Conservation (phyloP, 2,888 invertebrate genomes). For the Cyclophora punctaria region DNA sequence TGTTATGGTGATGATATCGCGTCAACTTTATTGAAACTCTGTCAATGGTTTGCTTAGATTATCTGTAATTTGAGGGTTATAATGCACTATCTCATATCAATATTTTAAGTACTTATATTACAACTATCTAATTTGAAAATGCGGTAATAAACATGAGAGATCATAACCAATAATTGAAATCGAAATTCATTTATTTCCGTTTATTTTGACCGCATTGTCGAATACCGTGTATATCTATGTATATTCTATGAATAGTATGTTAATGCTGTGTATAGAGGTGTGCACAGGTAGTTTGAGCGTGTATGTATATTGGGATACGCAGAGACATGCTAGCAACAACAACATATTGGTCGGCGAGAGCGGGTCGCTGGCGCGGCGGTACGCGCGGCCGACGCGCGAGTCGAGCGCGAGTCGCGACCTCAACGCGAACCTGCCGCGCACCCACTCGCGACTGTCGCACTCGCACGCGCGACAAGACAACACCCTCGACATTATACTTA, state of each 20-base stretch:
- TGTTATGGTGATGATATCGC: too few relatives aligned
- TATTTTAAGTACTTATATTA: too few relatives aligned
- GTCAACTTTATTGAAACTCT: too few relatives aligned
- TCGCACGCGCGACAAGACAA: conserved; percentile 60
- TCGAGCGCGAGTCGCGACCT: conserved; percentile 29
- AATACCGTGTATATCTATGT: conserved; percentile 1
- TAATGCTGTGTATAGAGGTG: conserved; percentile 27
- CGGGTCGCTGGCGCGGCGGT: conserved; percentile 67
- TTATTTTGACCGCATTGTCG: background rate
- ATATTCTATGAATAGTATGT: conserved; percentile 11
- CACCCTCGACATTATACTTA: conserved; percentile 74
- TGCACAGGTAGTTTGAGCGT: conserved; percentile 63
- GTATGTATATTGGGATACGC: conserved; percentile 65
- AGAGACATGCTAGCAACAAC: conserved; percentile 77
- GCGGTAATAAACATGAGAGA: too few relatives aligned
- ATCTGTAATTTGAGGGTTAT: too few relatives aligned
- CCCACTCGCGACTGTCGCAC: conserved; percentile 54
- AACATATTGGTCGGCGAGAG: conserved; percentile 71
- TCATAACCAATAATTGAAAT: too few relatives aligned
- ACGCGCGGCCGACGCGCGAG: conserved; percentile 54
- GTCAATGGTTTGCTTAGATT: too few relatives aligned
- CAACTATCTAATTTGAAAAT: too few relatives aligned
- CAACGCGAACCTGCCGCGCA: conserved; percentile 65
- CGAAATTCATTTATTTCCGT: too few relatives aligned
- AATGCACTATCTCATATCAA: too few relatives aligned